A percentile compares a stretch with the other conserved stretches of the same genome.
Evolutionary conservation across 2,888 invertebrate species (phyloP).

Genomic region (Drosophila fulvimacula): DNA sequence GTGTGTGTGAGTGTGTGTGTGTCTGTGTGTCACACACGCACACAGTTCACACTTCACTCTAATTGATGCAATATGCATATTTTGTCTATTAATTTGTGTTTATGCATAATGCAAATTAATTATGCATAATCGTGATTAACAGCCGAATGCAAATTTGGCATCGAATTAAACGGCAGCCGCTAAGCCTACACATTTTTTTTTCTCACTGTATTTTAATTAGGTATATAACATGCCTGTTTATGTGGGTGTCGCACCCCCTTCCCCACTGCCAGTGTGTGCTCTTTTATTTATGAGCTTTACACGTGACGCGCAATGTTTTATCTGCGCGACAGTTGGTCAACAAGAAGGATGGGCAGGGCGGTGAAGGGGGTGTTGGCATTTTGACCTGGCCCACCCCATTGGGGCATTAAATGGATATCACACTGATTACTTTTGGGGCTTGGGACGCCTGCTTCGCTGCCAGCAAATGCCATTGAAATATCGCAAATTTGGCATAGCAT

Average conservation of each 20-base stretch:
- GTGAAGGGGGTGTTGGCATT: slow-evolving; percentile 7
- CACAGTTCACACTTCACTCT: slow-evolving; percentile 44
- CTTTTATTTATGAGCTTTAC: slow-evolving; percentile 61
- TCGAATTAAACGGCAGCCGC: slow-evolving; percentile 54
- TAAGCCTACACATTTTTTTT: slow-evolving; percentile 33
- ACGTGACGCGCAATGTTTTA: slow-evolving; percentile 57
- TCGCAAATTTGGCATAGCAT: neutral
- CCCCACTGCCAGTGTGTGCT: neutral
- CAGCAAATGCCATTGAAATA: slow-evolving; percentile 17
- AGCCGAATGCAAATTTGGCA: slow-evolving; percentile 71
- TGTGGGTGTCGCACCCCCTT: neutral
- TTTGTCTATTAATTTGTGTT: slow-evolving; percentile 80
- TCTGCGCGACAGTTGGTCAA: slow-evolving; percentile 56
- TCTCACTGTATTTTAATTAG: slow-evolving; percentile 60
- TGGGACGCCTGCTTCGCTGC: neutral
- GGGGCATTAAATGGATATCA: slow-evolving; percentile 48
- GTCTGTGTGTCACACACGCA: neutral
- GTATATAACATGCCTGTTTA: slow-evolving; percentile 16
- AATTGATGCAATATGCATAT: slow-evolving; percentile 77
- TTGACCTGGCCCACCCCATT: slow-evolving; percentile 27
- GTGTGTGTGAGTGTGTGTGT: neutral
- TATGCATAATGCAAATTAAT: slow-evolving; percentile 77
- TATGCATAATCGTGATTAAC: slow-evolving; percentile 80
- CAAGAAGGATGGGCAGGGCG: neutral
- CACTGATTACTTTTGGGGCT: slow-evolving; percentile 69